Base-by-base conservation (phyloP, 2,888 invertebrate species). In the Hermaeophaga mercurialis region DNA sequence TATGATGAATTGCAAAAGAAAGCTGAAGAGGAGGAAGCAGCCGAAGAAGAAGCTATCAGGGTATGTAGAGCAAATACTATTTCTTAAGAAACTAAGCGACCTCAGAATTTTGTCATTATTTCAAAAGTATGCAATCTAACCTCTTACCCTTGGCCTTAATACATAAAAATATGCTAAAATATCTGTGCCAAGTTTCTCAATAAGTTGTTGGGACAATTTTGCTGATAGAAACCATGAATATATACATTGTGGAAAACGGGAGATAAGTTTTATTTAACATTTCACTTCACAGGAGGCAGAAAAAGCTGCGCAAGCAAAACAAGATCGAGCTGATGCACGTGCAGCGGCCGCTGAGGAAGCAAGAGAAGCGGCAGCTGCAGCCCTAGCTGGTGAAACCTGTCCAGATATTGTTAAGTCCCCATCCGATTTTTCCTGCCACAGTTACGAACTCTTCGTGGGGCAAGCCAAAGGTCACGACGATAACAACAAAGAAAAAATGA, bases 1-100 rank as follows among this genome's bases (percentile, higher is more conserved):
- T 98, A 98, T 81, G 96, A 97, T 79, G 97, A 98, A 81, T 85
- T 96, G 80, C 96, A 96, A 82, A 96, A 95, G 85, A 95, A 95
- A 81, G 96, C 95, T 52, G 94, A 94, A 80, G 94, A 95, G 79
- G 95, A 96, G 76, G 95, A 94, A 79, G 91, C 91, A 62, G 95
- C 94, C 38, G 96, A 96, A 79, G 95, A 95, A 77, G 94, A 94
- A 80, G 94, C 94, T 56, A 87, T 94, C 72, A 86, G 90, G 83
- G 92, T 92, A 81, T 80, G 80, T 39, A 14, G n/a, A n/a, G n/a
- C n/a, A n/a, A n/a, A n/a, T n/a, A n/a, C n/a, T n/a, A n/a, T n/a
- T n/a, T n/a, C n/a, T n/a, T n/a, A n/a, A n/a, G n/a, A n/a, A n/a
- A n/a, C n/a, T n/a, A n/a, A n/a, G n/a, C n/a, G n/a, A n/a, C n/a